Evolutionary conservation across 2,888 invertebrate genomes (phyloP).

Genomic region (Mythimna vitellina): DNA sequence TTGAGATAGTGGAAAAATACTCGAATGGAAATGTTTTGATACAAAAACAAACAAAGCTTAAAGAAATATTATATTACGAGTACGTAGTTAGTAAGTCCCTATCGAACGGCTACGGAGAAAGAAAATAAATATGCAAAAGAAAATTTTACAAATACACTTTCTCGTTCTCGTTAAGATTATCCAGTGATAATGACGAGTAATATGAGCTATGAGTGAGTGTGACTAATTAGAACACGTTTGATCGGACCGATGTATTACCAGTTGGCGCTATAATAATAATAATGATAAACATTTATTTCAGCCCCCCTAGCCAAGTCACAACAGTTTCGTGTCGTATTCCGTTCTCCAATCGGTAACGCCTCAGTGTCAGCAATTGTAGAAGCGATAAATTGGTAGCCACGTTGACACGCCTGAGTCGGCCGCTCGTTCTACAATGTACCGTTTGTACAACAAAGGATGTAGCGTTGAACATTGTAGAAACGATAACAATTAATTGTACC

Average conservation of each 20-base stretch:
- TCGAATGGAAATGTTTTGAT: neutral
- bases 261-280: no score
- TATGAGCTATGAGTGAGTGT: conserved; percentile 31
- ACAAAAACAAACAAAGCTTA: neutral
- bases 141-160: conserved; percentile 40
- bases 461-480: no score
- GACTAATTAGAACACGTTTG: conserved; percentile 18
- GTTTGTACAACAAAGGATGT: no score
- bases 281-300: no score
- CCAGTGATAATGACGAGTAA: conserved; percentile 39
- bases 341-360: no score
- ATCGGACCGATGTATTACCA: neutral
- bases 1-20: neutral
- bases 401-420: no score
- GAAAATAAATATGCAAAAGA: conserved; percentile 30
- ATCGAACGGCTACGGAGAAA: neutral
- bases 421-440: no score
- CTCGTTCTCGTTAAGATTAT: conserved; percentile 44
- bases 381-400: no score
- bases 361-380: no score
- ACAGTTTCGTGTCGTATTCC: no score
- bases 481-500: no score
- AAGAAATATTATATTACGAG: neutral
- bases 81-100: neutral
- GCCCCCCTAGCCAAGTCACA: no score